Evolutionary conservation across 2,113 vertebrate genomes (phyloP).

Genomic region (Pavo muticus): DNA sequence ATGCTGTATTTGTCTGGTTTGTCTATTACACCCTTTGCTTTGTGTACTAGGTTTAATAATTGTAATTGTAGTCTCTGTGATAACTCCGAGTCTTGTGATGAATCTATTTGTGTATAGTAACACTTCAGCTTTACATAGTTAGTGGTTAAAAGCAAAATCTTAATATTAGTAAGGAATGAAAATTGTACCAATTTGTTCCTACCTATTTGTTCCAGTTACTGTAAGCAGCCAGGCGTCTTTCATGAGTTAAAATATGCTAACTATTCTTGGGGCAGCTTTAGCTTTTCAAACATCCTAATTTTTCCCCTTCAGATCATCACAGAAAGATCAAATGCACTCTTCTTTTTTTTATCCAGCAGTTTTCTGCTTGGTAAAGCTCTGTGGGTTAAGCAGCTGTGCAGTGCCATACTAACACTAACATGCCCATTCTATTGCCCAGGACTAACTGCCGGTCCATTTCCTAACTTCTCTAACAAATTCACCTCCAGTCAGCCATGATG

Average conservation of each 20-base stretch:
- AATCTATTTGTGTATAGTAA: slow-evolving; percentile 1
- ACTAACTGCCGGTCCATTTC: background rate
- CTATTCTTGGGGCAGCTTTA: background rate
- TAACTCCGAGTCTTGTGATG: slow-evolving; percentile 25
- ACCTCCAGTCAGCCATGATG: background rate
- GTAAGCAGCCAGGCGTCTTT: background rate
- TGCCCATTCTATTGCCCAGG: background rate
- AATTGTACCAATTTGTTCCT: slow-evolving; percentile 10
- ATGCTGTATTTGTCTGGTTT: background rate
- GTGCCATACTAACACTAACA: background rate
- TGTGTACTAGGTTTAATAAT: background rate
- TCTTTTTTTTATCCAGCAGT: background rate
- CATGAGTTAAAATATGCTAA: background rate
- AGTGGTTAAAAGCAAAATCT: slow-evolving; percentile 32
- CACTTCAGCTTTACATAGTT: background rate
- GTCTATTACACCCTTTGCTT: background rate
- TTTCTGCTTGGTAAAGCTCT: background rate
- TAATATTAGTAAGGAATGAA: background rate
- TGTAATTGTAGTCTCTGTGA: slow-evolving; percentile 21
- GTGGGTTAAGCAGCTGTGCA: background rate
- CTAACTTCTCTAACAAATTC: background rate
- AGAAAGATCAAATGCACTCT: background rate
- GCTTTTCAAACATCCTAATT: background rate
- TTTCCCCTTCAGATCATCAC: background rate
- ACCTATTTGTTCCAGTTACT: background rate